These are phyloP conservation scores for Danio choprae DNA, from an alignment of 2,797 vertebrate species.

Conservation along the genomic window DNA sequence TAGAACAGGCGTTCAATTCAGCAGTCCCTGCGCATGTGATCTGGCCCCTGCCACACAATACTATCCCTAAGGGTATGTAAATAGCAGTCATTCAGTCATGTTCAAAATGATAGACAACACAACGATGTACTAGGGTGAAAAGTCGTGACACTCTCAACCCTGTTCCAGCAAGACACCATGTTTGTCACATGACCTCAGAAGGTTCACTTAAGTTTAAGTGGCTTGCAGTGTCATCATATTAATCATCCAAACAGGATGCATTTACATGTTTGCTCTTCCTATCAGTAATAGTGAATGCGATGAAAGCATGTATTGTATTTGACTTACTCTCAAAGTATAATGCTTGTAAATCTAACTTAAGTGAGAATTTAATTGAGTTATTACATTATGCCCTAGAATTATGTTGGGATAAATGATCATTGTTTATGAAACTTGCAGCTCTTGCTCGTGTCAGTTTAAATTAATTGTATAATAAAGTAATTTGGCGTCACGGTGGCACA, in stretches of 20 bases:
- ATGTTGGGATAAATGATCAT: not conserved
- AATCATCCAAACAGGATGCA: slow-evolving; percentile 23
- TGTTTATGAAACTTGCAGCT: not conserved
- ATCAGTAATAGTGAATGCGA: not conserved
- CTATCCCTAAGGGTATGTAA: slow-evolving; percentile 59
- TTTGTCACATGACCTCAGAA: slow-evolving; percentile 28
- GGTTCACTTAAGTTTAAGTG: slow-evolving; percentile 25
- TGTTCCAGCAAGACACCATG: slow-evolving; percentile 5
- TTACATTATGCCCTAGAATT: not conserved
- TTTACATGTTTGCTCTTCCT: not conserved
- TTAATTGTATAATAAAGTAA: not conserved
- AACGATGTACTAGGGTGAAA: slow-evolving; percentile 41
- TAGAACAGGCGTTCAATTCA: slow-evolving; percentile 63
- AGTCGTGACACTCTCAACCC: slow-evolving; percentile 30
- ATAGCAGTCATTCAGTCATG: slow-evolving; percentile 63
- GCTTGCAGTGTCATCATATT: slow-evolving; percentile 14
- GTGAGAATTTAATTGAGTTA: too few species aligned
- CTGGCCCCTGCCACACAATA: slow-evolving; percentile 38
- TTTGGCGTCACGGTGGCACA: too few species aligned
- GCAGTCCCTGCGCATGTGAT: slow-evolving; percentile 63
- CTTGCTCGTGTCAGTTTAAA: not conserved
- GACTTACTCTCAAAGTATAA: not conserved
- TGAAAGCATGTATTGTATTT: not conserved
- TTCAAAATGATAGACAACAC: slow-evolving; percentile 48
- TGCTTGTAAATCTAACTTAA: not conserved